phyloP scores from a whole-genome alignment of 2,888 invertebrate species.

The Lithophane semibrunnea region DNA sequence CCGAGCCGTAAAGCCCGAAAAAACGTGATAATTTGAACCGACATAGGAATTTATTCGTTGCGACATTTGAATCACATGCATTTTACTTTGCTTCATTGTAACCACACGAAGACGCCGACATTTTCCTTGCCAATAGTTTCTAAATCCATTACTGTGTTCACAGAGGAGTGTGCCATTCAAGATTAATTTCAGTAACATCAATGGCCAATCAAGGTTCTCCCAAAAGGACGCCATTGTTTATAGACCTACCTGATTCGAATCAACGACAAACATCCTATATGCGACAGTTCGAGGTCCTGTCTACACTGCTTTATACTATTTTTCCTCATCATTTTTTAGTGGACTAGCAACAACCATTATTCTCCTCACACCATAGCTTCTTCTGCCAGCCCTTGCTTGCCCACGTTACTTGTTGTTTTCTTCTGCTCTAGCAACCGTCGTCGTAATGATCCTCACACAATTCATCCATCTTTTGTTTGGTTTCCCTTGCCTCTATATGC shows the following conservation, averaged over 20 bases:
- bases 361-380: neutral
- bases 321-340: conserved; percentile 15
- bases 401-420: neutral
- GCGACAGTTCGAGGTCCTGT: neutral
- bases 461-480: neutral
- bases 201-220: neutral
- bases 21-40: neutral
- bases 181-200: conserved; percentile 2
- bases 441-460: neutral
- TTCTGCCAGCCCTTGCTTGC: neutral
- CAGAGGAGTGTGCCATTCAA: conserved; percentile 1
- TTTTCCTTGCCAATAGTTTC: neutral
- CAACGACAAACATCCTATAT: neutral
- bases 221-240: conserved; percentile 23
- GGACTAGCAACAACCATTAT: no score
- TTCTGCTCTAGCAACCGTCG: neutral
- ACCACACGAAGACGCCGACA: neutral
- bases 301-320: neutral
- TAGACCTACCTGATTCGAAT: neutral
- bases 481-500: neutral
- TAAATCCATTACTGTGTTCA: conserved; percentile 1
- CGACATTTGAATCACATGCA: neutral
- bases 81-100: neutral
- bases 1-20: neutral
- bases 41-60: neutral